Conservation (phyloP, 1,140 invertebrate genomes). For the Hestina assimilis region DNA sequence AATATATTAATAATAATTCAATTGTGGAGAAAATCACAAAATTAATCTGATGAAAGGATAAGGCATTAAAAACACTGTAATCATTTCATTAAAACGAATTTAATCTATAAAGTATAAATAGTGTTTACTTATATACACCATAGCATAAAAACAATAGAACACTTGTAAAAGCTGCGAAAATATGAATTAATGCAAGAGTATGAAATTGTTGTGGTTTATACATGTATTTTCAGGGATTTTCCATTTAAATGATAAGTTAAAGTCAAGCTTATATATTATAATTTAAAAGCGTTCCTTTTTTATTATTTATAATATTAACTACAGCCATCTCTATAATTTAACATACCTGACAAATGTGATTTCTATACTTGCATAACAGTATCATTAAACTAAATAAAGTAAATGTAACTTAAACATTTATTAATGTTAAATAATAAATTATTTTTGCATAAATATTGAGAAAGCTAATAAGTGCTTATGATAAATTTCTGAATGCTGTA, state of each 20-base stretch:
- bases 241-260: too few species aligned
- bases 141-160: slow-evolving; percentile 28
- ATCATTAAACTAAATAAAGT: not conserved
- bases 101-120: slow-evolving; percentile 52
- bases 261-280: too few species aligned
- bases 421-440: slow-evolving; percentile 1
- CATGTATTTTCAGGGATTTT: too few species aligned
- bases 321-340: too few species aligned
- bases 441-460: not conserved
- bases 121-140: slow-evolving; percentile 47
- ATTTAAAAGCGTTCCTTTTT: too few species aligned
- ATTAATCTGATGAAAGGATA: too few species aligned
- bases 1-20: too few species aligned
- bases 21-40: slow-evolving; percentile 4
- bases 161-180: slow-evolving; percentile 21
- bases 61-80: slow-evolving; percentile 31
- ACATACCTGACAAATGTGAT: too few species aligned
- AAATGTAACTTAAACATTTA: not conserved
- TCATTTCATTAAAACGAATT: slow-evolving; percentile 54
- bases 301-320: too few species aligned
- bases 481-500: slow-evolving; percentile 13
- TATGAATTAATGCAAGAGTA: not conserved
- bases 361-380: not conserved
- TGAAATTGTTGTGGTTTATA: too few species aligned
- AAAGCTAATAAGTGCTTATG: slow-evolving; percentile 1